phyloP scores from a whole-genome alignment of 2,888 invertebrate genomes.

The Noctua pronuba region DNA sequence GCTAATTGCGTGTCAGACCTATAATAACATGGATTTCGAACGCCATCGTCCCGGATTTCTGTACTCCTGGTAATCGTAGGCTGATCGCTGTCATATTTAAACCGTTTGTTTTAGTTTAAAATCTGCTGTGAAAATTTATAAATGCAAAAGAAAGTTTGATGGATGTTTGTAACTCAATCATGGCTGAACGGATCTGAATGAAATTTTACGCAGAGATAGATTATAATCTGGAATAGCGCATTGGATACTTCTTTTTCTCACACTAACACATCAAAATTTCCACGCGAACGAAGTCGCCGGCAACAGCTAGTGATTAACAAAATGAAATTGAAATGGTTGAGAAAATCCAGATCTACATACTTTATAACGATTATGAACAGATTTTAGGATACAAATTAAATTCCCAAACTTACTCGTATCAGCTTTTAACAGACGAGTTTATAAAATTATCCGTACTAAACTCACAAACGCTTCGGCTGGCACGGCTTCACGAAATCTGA shows the following conservation, averaged over 20 bases:
- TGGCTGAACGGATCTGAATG: too few species aligned
- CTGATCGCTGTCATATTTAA: neutral
- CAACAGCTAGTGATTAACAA: too few species aligned
- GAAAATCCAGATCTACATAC: neutral
- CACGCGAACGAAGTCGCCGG: too few species aligned
- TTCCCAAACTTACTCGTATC: constrained; percentile 35
- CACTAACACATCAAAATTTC: too few species aligned
- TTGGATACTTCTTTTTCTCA: too few species aligned
- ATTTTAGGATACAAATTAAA: constrained; percentile 5
- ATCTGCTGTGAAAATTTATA: neutral
- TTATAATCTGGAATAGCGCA: too few species aligned
- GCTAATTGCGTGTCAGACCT: constrained; percentile 71
- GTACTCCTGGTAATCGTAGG: constrained; percentile 22
- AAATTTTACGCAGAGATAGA: too few species aligned
- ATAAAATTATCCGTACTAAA: constrained; percentile 42
- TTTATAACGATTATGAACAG: neutral
- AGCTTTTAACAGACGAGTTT: constrained; percentile 36
- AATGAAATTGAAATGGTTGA: neutral
- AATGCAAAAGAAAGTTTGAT: too few species aligned
- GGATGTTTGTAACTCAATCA: too few species aligned
- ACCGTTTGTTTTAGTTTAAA: neutral
- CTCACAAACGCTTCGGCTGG: constrained; percentile 35
- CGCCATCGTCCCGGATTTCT: constrained; percentile 33
- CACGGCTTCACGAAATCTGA: constrained; percentile 42
- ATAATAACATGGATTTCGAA: constrained; percentile 61